Evolutionary conservation across 30 jellyfish, hydroid and myxozoan genomes (phyloP).

Genomic region (Rhopilema esculentum): DNA sequence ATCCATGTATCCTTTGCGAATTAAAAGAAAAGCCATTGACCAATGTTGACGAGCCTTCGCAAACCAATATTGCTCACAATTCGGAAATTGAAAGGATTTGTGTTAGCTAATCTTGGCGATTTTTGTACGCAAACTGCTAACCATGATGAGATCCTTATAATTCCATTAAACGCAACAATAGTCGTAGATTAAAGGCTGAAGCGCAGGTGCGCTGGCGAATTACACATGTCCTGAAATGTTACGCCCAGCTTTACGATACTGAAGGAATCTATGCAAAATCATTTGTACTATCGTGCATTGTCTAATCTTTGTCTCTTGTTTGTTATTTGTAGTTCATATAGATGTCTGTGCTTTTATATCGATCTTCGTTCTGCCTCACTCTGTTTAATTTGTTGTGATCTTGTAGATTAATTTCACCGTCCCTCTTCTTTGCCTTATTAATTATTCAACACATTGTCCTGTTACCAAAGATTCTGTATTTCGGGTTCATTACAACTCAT

Average conservation of each 20-base stretch:
- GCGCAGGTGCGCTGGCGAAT: conserved; percentile 56
- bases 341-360: conserved; percentile 45
- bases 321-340: conserved; percentile 47
- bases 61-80: conserved; percentile 7
- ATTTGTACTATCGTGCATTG: not conserved
- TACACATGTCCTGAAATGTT: conserved; percentile 22
- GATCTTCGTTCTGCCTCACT: conserved; percentile 35
- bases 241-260: conserved; percentile 32
- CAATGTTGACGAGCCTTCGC: not conserved
- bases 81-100: conserved; percentile 52
- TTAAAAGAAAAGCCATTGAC: not conserved
- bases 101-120: conserved; percentile 28
- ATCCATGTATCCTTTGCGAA: not conserved
- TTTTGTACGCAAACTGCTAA: conserved; percentile 25
- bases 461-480: conserved; percentile 23
- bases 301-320: not conserved
- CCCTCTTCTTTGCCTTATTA: conserved; percentile 40
- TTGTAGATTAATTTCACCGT: conserved; percentile 41
- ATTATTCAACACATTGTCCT: conserved; percentile 59
- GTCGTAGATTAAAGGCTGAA: conserved; percentile 33
- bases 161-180: conserved; percentile 75
- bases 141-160: conserved; percentile 45
- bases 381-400: conserved; percentile 34
- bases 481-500: not conserved
- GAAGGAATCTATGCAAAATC: not conserved